Base-by-base conservation (phyloP, 2,888 invertebrate species). In the Pterostichus madidus region DNA sequence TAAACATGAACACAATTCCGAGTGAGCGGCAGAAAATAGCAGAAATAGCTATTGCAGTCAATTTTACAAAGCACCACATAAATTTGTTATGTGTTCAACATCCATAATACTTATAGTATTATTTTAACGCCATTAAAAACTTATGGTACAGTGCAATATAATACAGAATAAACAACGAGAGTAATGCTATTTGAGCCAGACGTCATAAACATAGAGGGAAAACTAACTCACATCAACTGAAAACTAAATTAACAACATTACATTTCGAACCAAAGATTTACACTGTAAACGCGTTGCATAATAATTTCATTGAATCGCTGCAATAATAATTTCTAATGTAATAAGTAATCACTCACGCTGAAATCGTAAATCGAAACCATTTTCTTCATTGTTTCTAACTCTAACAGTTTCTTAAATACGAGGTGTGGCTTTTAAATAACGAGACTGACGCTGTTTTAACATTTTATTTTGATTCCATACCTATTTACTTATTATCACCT, bases 211-310 rank as follows among this genome's bases (percentile, higher is more conserved):
- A 68, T 68, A 68, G 39, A 68, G 13, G 15, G 68, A 35, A 35
- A 68, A 44, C 68, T 39, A 68, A 68, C 68, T 59, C 59, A 13
- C 39, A 44, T 68, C 39, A 59, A 59, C 31, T 24, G 59, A 59
- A 59, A 68, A 68, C 68, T 68, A 13, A 68, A 68, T 68, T 39
- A 59, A 39, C 68, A 44, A 10, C 17, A 31, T 68, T 68, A 10
- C 15, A 39, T n/a, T 15, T 39, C 13, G 31, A 59, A 59, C 31
- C 31, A 11, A 31, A 31, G 59, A 59, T 59, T 31, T 31, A 31
- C 59, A 59, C 49, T 49, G 49, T 31, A 24, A 8, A 31, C 31
- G 11, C 2, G 31, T 5, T 10, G 8, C 3, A 31, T 17, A 59
- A 31, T 59, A 59, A 59, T 59, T 59, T 59, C 31, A 59, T 59